Conservation (phyloP, 2,113 vertebrate species). For the Cebus imitator region DNA sequence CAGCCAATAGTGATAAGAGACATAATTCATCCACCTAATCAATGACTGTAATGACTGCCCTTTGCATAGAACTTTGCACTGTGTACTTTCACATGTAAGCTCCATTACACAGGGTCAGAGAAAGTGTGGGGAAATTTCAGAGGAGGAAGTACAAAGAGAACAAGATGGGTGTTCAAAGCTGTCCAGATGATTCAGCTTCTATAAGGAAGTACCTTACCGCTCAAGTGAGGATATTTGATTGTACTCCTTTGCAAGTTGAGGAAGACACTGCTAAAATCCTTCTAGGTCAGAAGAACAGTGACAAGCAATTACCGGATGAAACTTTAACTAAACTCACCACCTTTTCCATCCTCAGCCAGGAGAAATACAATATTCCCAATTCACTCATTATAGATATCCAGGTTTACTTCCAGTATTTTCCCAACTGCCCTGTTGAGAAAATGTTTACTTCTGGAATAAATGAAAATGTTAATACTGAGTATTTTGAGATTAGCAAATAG, state of each 20-base stretch:
- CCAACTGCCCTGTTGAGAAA: background rate
- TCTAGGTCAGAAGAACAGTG: background rate
- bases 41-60: accelerated
- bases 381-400: background rate
- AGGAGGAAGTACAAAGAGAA: background rate
- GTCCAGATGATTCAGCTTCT: background rate
- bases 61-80: background rate
- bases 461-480: background rate
- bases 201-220: background rate
- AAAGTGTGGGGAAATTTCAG: background rate
- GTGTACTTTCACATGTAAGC: background rate
- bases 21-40: background rate
- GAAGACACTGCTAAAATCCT: background rate
- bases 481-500: background rate
- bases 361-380: background rate
- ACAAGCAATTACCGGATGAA: background rate
- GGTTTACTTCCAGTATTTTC: background rate
- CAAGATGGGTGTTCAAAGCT: background rate
- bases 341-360: background rate
- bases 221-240: background rate
- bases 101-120: background rate
- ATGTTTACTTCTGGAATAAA: background rate
- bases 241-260: too few species aligned
- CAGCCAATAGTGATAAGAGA: background rate
- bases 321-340: background rate